These are phyloP conservation scores for Eristalinus sepulchralis DNA, from an alignment of 2,888 invertebrate genomes.

Conservation along the genomic window DNA sequence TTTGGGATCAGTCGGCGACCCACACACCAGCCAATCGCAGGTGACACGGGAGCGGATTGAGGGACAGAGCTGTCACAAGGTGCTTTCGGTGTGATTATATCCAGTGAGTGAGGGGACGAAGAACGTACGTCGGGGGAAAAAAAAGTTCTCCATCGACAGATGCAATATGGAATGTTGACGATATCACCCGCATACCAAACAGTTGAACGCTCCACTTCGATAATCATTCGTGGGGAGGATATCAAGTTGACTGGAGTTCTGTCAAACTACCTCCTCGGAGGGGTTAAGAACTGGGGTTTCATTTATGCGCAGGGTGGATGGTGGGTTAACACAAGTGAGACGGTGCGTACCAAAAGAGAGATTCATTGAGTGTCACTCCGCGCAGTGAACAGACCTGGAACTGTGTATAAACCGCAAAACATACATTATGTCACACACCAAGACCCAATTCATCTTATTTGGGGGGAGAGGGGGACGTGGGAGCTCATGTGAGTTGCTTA, in stretches of 20 bases:
- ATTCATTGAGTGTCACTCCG: not conserved
- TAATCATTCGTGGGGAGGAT: not conserved
- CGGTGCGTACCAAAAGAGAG: not conserved
- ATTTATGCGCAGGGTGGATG: not conserved
- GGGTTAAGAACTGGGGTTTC: not conserved
- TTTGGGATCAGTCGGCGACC: conserved; percentile 12
- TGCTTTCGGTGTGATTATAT: conserved; percentile 22
- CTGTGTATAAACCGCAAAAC: not conserved
- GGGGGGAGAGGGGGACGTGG: not conserved
- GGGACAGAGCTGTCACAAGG: conserved; percentile 31
- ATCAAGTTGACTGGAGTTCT: not conserved
- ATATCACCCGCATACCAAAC: not conserved
- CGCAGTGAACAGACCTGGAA: not conserved
- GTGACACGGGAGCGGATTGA: conserved; percentile 22
- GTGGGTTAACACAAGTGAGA: not conserved
- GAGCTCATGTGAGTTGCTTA: not conserved
- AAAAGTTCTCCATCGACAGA: not conserved
- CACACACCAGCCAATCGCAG: conserved; percentile 16
- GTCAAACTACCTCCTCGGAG: not conserved
- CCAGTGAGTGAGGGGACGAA: not conserved
- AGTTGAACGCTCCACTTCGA: not conserved
- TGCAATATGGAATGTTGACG: not conserved
- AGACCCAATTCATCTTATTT: not conserved
- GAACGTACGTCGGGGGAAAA: not conserved
- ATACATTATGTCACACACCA: not conserved